A percentile compares a stretch with the other conserved stretches of the same genome.
phyloP scores from a whole-genome alignment of 2,797 vertebrate genomes.

The Poeciliopsis presidionis region DNA sequence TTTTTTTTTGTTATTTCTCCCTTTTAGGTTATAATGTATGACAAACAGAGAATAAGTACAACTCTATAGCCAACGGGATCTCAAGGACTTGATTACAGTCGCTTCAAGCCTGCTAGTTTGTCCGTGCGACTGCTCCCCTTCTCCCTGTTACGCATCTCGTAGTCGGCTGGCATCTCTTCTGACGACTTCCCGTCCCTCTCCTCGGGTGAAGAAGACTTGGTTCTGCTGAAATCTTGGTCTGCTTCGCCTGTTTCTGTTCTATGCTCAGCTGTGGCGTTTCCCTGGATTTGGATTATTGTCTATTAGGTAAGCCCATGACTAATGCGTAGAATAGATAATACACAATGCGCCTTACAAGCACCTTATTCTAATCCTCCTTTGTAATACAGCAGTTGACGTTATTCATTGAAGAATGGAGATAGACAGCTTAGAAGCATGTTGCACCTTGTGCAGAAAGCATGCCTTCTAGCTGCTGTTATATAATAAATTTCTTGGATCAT shows the following conservation, averaged over 20 bases:
- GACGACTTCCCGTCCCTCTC: constrained; percentile 66
- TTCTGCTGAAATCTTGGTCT: constrained; percentile 66
- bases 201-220: constrained; percentile 71
- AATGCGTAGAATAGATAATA: constrained; percentile 60
- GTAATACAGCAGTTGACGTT: background rate
- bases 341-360: constrained; percentile 43
- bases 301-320: constrained; percentile 78
- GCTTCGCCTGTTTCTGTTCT: constrained; percentile 64
- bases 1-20: background rate
- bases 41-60: constrained; percentile 94
- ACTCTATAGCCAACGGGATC: constrained; percentile 95
- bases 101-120: constrained; percentile 98
- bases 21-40: constrained; percentile 92
- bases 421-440: constrained; percentile 8
- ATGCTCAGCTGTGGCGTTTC: constrained; percentile 51
- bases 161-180: constrained; percentile 76
- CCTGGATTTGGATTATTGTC: constrained; percentile 69
- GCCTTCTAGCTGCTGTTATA: background rate
- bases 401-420: constrained; percentile 14
- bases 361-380: constrained; percentile 57
- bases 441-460: background rate
- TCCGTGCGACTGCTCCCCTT: constrained; percentile 82
- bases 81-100: constrained; percentile 94
- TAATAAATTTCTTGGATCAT: background rate
- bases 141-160: constrained; percentile 69